Conservation (phyloP, 1,140 invertebrate genomes). For the Apocrypta bakeri region DNA sequence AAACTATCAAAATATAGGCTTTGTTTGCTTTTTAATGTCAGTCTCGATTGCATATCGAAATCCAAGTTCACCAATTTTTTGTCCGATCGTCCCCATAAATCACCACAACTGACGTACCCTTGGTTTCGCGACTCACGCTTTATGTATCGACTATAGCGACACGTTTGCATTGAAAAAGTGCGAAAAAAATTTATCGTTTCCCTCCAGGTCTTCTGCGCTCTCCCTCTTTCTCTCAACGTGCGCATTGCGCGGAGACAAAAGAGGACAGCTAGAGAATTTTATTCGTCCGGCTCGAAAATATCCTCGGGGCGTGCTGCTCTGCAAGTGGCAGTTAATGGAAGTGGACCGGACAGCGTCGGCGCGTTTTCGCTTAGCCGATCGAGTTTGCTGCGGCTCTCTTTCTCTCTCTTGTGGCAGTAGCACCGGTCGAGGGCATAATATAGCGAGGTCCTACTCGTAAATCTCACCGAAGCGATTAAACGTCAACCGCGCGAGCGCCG, state of each 20-base stretch:
- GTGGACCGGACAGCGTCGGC: constrained; percentile 51
- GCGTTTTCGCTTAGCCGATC: constrained; percentile 32
- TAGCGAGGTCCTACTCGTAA: constrained; percentile 60
- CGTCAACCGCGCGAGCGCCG: constrained; percentile 58
- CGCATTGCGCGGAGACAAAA: constrained; percentile 25
- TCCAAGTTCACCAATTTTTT: neutral
- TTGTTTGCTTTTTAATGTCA: neutral
- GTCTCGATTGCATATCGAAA: neutral
- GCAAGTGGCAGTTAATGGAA: constrained; percentile 54
- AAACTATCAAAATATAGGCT: neutral
- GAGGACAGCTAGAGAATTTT: constrained; percentile 32
- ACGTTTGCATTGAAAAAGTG: neutral
- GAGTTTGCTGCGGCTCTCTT: neutral
- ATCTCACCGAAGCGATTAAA: constrained; percentile 64
- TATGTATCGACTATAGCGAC: neutral
- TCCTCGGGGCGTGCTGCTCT: constrained; percentile 26
- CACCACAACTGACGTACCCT: neutral
- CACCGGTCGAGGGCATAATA: neutral
- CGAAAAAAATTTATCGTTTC: constrained; percentile 36
- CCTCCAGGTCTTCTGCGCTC: neutral
- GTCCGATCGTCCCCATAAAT: neutral
- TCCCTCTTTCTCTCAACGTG: neutral
- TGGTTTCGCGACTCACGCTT: neutral
- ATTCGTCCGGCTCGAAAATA: constrained; percentile 31
- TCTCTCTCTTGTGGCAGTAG: constrained; percentile 42